Evolutionary conservation across 1,140 invertebrate genomes (phyloP).

Genomic region (Drosophila malerkotliana): DNA sequence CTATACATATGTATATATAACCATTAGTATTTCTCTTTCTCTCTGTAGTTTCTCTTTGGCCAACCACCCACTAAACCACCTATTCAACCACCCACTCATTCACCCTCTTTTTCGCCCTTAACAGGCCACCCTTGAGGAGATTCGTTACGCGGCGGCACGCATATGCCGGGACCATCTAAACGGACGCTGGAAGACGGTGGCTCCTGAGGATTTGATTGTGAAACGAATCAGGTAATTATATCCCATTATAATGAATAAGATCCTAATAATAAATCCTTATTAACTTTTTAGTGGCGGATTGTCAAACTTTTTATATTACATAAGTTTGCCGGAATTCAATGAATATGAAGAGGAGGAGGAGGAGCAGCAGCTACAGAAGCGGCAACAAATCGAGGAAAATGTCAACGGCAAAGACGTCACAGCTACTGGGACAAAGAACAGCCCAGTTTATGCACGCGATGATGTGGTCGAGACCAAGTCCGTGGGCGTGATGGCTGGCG

Average conservation of each 20-base stretch:
- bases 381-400: constrained; percentile 44
- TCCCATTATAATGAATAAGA: neutral
- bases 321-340: constrained; percentile 87
- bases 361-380: constrained; percentile 17
- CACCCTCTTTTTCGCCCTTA: constrained; percentile 1
- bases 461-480: constrained; percentile 5
- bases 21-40: neutral
- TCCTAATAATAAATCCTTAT: neutral
- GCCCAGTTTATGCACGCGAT: constrained; percentile 14
- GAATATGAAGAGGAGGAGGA: constrained; percentile 52
- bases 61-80: neutral
- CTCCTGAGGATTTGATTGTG: constrained; percentile 89
- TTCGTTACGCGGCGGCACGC: constrained; percentile 91
- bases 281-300: constrained; percentile 87
- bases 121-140: constrained; percentile 86
- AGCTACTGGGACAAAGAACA: constrained; percentile 52
- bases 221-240: constrained; percentile 90
- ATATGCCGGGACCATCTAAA: constrained; percentile 94
- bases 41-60: neutral
- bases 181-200: constrained; percentile 93
- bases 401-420: constrained; percentile 61
- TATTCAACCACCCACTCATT: constrained; percentile 1
- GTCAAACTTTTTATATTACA: constrained; percentile 93
- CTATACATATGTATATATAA: neutral
- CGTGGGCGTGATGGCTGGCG: constrained; percentile 12